Evolutionary conservation across 2,113 vertebrate genomes (phyloP).

Genomic region (Oceanites oceanicus): DNA sequence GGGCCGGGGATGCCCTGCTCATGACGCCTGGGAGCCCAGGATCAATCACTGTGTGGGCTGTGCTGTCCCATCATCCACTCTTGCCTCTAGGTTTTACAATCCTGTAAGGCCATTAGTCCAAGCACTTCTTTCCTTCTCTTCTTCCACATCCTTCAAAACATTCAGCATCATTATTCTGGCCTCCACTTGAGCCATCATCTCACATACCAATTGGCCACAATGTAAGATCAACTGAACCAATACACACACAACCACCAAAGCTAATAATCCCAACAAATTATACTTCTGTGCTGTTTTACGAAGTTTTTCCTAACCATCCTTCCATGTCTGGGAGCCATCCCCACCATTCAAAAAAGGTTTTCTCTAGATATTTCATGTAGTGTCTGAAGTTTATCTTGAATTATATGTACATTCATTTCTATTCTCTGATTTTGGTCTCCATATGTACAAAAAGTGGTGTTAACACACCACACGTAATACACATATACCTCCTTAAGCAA

Average conservation of each 20-base stretch:
- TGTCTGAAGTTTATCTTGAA: background rate
- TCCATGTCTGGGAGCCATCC: background rate
- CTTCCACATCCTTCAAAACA: background rate
- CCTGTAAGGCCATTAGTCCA: background rate
- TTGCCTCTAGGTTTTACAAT: background rate
- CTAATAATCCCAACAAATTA: background rate
- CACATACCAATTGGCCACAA: background rate
- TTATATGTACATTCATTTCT: background rate
- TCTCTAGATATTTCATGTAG: background rate
- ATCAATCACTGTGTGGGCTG: background rate
- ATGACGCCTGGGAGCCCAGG: background rate
- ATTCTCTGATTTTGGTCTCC: background rate
- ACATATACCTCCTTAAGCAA: background rate
- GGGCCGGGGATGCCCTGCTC: fast-evolving
- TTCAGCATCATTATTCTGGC: background rate
- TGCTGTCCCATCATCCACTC: background rate
- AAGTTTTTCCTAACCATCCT: background rate
- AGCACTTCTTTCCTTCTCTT: background rate
- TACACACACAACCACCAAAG: background rate
- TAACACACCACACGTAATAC: background rate
- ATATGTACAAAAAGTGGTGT: background rate
- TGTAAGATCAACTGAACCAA: background rate
- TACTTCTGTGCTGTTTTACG: background rate
- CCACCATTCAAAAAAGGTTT: background rate
- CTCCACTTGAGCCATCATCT: background rate